Conservation (phyloP, 2,888 invertebrate genomes). For the Schizaphis graminum region DNA sequence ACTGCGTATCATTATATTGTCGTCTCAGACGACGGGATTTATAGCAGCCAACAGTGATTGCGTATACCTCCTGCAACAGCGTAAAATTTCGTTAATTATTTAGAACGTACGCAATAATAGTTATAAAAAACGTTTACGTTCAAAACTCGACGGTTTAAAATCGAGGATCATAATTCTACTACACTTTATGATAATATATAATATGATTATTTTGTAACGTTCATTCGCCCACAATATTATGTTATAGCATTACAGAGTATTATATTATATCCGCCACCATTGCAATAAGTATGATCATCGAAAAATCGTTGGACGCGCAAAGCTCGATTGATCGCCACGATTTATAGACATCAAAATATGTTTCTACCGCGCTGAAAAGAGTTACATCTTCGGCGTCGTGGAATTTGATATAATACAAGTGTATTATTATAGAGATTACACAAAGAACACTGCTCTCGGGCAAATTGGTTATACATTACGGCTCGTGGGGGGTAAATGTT, state of each 20-base stretch:
- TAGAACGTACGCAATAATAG: background rate
- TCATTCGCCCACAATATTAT: background rate
- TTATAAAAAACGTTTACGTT: background rate
- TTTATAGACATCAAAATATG: background rate
- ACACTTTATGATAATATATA: background rate
- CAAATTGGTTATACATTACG: slow-evolving; percentile 12
- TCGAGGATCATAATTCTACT: background rate
- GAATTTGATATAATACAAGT: background rate
- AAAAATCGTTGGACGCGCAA: background rate
- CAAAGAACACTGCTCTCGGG: background rate
- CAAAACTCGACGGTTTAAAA: background rate
- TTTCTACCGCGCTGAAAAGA: background rate
- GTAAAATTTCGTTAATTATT: background rate
- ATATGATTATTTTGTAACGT: background rate
- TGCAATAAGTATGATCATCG: background rate
- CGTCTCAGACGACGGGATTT: background rate
- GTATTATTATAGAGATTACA: background rate
- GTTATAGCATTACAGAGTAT: background rate
- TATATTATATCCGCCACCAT: background rate
- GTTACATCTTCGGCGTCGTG: background rate
- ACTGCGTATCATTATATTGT: background rate
- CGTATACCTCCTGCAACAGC: background rate
- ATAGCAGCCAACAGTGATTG: background rate
- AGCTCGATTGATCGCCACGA: background rate
- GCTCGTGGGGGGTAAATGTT: slow-evolving; percentile 9